Conservation (phyloP, 2,888 invertebrate genomes). For the Leptopilina drosophilae region DNA sequence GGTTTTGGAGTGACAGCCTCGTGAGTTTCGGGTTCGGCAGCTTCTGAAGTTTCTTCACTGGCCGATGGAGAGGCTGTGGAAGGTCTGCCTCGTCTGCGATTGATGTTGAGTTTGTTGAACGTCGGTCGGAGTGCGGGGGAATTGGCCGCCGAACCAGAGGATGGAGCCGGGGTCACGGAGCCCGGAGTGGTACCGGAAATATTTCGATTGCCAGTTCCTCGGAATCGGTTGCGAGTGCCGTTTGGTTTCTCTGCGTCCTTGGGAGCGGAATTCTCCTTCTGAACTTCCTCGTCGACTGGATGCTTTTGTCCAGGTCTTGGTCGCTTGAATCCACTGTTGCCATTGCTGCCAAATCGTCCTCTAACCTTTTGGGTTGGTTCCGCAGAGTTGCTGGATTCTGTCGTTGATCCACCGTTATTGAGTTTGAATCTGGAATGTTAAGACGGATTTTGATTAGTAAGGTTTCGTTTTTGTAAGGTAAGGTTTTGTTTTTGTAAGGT, state of each 20-base stretch:
- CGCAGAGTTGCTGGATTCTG: slow-evolving; percentile 59
- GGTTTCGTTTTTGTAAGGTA: no score
- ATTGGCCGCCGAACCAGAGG: slow-evolving; percentile 53
- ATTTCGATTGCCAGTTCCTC: slow-evolving; percentile 63
- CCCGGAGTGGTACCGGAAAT: slow-evolving; percentile 56
- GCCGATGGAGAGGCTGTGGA: slow-evolving; percentile 62
- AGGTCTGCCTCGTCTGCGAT: slow-evolving; percentile 69
- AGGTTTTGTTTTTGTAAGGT: no score
- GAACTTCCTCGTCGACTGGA: slow-evolving; percentile 64
- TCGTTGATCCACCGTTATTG: slow-evolving; percentile 64
- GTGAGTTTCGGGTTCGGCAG: slow-evolving; percentile 55
- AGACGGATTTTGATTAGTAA: background rate
- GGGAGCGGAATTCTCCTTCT: slow-evolving; percentile 68
- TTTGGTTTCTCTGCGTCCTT: slow-evolving; percentile 66
- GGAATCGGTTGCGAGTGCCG: slow-evolving; percentile 65
- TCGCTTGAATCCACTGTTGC: slow-evolving; percentile 66
- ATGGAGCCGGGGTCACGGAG: slow-evolving; percentile 48
- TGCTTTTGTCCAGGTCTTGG: slow-evolving; percentile 67
- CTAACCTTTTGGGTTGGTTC: slow-evolving; percentile 67
- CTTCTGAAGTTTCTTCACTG: slow-evolving; percentile 61
- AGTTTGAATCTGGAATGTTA: slow-evolving; percentile 66
- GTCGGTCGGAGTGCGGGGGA: slow-evolving; percentile 58
- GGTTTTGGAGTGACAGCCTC: slow-evolving; percentile 52
- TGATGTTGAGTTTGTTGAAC: slow-evolving; percentile 69
- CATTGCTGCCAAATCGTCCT: slow-evolving; percentile 66